Evolutionary conservation across 2,888 invertebrate genomes (phyloP), one percentile per base, ranked within the genome.

Genomic region (Aphrophora alni): DNA sequence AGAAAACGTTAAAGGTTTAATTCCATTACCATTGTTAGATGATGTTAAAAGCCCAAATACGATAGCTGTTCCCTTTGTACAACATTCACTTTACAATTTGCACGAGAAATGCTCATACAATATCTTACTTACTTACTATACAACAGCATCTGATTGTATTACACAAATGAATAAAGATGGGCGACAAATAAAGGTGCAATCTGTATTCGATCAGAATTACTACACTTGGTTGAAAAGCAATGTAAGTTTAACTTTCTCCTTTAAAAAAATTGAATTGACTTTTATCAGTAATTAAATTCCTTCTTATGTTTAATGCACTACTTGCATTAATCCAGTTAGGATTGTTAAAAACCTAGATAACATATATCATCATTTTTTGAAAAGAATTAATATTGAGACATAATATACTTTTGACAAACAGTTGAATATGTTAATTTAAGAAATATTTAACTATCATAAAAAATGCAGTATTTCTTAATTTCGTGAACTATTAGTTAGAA

Each of bases 21-120:
- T 92, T 71, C 92, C 92, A 0, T 86, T 92, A 59, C 93, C 93
- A 0, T 90, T 90, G 82, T 89, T 93, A 51, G 91, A 92, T 84
- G 91, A 92, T 87, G 88, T 89, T 70, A 85, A 86, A 1, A 86
- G 88, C n/a, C 89, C 91, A 0, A 88, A 89, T 38, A 89, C 90
- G n/a, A 91, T 93, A 85, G 93, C 93, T 75, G 85, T 93, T 26
- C 93, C 93, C 0, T 89, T 93, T 76, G 91, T 89, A 84, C 87
- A 88, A 12, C 88, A 89, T 78, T 88, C 89, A 26, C 86, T 93
- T 70, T 87, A 90, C 33, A 91, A 90, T 33, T 84, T 89, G 25
- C 87, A 87, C 82, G 86, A 85, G n/a, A 87, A 87, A 78, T 86
- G 86, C n/a, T 89, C 90, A 0, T 88, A 89, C 0, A 89, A 89